Conservation (phyloP, 2,113 vertebrate genomes). For the Dunckerocampus dactyliophorus region DNA sequence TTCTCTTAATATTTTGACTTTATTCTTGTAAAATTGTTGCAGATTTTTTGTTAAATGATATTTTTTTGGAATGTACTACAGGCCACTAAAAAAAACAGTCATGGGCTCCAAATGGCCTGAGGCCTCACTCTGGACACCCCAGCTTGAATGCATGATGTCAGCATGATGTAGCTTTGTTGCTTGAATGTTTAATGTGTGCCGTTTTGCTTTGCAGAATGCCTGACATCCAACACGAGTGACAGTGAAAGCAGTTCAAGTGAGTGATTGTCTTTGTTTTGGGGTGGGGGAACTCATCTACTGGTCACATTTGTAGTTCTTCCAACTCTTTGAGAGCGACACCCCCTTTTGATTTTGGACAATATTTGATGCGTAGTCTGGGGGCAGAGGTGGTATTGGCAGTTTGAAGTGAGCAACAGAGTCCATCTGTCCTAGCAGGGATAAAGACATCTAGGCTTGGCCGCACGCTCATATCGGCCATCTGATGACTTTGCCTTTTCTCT, state of each 20-base stretch:
- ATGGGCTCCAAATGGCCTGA: too few relatives aligned
- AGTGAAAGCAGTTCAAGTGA: slow-evolving; percentile 99
- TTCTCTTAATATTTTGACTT: too few relatives aligned
- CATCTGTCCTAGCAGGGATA: background rate
- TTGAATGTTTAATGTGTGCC: slow-evolving; percentile 25
- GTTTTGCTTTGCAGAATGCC: slow-evolving; percentile 83
- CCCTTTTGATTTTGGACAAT: background rate
- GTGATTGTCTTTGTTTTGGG: slow-evolving; percentile 53
- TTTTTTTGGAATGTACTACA: too few relatives aligned
- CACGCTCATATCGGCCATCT: background rate
- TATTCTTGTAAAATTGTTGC: too few relatives aligned
- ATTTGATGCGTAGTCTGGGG: background rate
- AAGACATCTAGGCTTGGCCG: background rate
- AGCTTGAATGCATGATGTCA: too few relatives aligned
- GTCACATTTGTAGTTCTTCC: background rate
- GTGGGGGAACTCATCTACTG: background rate
- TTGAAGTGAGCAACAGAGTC: background rate
- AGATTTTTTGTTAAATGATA: too few relatives aligned
- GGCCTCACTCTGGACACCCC: too few relatives aligned
- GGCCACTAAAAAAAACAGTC: too few relatives aligned
- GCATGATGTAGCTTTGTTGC: too few relatives aligned
- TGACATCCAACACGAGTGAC: slow-evolving; percentile 99
- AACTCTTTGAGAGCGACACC: background rate
- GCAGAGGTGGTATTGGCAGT: too few relatives aligned
- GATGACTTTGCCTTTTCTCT: background rate